These are phyloP conservation scores for Furcifer pardalis DNA, from an alignment of 2,797 vertebrate genomes.

Conservation along the genomic window DNA sequence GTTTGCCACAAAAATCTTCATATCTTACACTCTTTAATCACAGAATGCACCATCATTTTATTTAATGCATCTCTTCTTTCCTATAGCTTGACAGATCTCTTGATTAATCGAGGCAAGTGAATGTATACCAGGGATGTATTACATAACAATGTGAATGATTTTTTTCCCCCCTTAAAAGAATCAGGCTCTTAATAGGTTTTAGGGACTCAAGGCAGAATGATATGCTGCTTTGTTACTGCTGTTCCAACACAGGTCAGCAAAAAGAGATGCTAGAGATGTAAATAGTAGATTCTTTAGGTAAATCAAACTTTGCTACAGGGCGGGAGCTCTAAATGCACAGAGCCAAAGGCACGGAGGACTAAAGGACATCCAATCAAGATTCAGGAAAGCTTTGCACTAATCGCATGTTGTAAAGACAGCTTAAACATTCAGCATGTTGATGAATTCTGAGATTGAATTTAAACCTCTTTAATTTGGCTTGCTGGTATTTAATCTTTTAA, in stretches of 20 bases:
- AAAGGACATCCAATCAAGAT: slow-evolving; percentile 72
- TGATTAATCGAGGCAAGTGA: not conserved
- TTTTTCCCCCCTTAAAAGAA: slow-evolving; percentile 20
- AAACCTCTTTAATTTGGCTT: slow-evolving; percentile 95
- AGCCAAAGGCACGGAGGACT: slow-evolving; percentile 52
- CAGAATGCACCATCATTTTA: slow-evolving; percentile 31
- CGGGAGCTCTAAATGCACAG: slow-evolving; percentile 55
- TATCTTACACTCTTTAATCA: slow-evolving; percentile 40
- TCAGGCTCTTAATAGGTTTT: slow-evolving; percentile 49
- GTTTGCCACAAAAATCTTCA: slow-evolving; percentile 6
- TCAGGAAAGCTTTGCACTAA: slow-evolving; percentile 82
- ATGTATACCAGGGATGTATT: slow-evolving; percentile 11
- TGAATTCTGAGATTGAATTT: slow-evolving; percentile 92
- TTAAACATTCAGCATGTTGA: slow-evolving; percentile 87
- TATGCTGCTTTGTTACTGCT: not conserved
- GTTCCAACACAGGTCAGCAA: not conserved
- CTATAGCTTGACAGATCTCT: slow-evolving; percentile 7
- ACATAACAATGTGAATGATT: slow-evolving; percentile 35
- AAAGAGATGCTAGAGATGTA: not conserved
- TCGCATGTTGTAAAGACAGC: slow-evolving; percentile 87
- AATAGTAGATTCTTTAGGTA: slow-evolving; percentile 40
- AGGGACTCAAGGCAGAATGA: slow-evolving; percentile 39
- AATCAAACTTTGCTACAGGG: slow-evolving; percentile 60
- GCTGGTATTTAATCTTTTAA: slow-evolving; percentile 91
- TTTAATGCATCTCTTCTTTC: not conserved